Base-by-base conservation (phyloP, 2,797 vertebrate genomes). In the Oreonectes daqikongensis region DNA sequence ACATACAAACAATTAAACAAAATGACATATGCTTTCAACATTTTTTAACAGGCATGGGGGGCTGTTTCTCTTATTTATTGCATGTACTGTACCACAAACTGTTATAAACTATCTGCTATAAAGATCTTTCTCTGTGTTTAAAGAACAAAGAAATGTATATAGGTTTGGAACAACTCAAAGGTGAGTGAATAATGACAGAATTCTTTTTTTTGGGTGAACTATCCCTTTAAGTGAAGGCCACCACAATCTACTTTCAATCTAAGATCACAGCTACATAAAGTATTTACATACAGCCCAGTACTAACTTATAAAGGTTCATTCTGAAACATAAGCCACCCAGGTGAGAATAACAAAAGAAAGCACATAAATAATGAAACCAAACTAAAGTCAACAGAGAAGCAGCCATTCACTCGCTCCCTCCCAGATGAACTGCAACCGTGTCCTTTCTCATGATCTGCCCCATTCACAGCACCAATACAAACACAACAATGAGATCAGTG, bases 401-500 rank as follows among this genome's bases (percentile, higher is more conserved):
- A 0, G 14, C 17, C 50, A 68, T 50, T 69, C 30, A 50, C 65
- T 76, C 3, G 1, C n/a, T 75, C 53, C 18, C 14, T 32, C 8
- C 38, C 38, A 0, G 4, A 5, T 66, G 17, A 42, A 57, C 61
- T 32, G 50, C 24, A 5, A 5, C 12, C 12, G 18, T 65, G 61
- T 64, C 30, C n/a, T 64, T 57, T 73, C 44, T 60, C 52, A 52
- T 46, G 22, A 24, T 28, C 42, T 55, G 40, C 20, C 32, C 55
- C 40, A 63, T 72, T 75, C 64, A 72, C 52, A 18, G 17, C 24
- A 35, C 60, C 72, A 80, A 22, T 42, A 38, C 66, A 35, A 61
- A 75, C 67, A 59, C 30, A 30, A 52, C 59, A 68, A 80, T 78
- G 68, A 72, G 67, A 42, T 68, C 22, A 63, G 32, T 67, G 55